Percentiles rank a stretch among this genome's conserved stretches.
phyloP scores from a whole-genome alignment of 2,888 invertebrate species.

The Trachelus tabidus region DNA sequence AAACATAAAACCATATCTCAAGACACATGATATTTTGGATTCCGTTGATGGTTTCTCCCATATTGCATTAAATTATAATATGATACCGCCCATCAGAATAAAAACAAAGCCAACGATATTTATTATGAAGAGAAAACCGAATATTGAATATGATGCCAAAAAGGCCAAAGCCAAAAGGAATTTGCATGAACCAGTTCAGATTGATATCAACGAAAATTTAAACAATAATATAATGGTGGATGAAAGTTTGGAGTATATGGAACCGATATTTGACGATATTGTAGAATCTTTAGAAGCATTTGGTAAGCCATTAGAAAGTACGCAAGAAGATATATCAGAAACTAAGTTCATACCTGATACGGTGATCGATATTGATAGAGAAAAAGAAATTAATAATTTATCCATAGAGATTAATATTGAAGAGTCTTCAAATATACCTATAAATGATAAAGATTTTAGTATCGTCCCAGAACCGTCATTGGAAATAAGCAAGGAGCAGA shows the following conservation, averaged over 20 bases:
- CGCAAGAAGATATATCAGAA: constrained; percentile 5
- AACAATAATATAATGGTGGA: constrained; percentile 20
- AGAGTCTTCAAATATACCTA: neutral
- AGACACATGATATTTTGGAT: constrained; percentile 81
- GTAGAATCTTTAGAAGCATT: constrained; percentile 44
- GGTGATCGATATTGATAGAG: constrained; percentile 6
- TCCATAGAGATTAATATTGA: constrained; percentile 32
- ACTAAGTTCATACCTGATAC: neutral
- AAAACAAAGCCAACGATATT: constrained; percentile 86
- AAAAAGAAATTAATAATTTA: constrained; percentile 22
- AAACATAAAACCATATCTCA: constrained; percentile 76
- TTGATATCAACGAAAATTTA: constrained; percentile 20
- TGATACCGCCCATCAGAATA: constrained; percentile 82
- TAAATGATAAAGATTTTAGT: neutral
- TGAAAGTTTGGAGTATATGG: constrained; percentile 22
- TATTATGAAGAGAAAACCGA: constrained; percentile 77
- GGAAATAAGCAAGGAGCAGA: neutral
- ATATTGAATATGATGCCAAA: constrained; percentile 66
- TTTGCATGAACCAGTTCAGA: neutral
- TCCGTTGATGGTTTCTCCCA: constrained; percentile 86
- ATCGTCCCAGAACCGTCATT: neutral
- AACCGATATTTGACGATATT: constrained; percentile 42
- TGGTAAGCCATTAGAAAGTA: constrained; percentile 32
- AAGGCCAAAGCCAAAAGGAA: constrained; percentile 21
- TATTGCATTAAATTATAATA: constrained; percentile 81